Percentiles rank a stretch among this genome's conserved stretches.
Conservation (phyloP, 2,797 vertebrate genomes). For the Apodemus agrarius region DNA sequence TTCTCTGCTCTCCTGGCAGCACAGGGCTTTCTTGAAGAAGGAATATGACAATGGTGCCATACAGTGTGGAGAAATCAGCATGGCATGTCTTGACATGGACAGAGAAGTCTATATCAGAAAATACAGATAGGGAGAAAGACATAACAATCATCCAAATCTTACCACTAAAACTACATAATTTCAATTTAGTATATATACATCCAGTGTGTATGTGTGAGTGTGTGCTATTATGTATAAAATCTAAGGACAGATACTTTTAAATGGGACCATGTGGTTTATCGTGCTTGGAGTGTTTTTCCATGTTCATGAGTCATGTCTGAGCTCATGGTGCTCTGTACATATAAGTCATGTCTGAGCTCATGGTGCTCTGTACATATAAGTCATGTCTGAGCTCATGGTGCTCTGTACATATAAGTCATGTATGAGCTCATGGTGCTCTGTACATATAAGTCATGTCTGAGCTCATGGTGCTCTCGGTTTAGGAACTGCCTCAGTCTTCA, state of each 20-base stretch:
- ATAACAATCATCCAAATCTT: background rate
- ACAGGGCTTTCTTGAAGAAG: background rate
- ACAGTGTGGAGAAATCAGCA: background rate
- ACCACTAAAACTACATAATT: slow-evolving; percentile 16
- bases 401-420: too few relatives aligned
- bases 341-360: background rate
- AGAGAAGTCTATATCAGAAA: slow-evolving; percentile 52
- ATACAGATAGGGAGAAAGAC: background rate
- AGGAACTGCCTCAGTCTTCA: background rate
- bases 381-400: too few relatives aligned
- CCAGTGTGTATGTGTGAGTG: slow-evolving; percentile 26
- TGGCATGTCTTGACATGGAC: background rate
- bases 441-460: background rate
- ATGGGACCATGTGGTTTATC: background rate
- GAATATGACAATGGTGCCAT: background rate
- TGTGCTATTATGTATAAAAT: slow-evolving; percentile 30
- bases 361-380: background rate
- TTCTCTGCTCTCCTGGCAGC: background rate
- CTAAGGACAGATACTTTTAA: slow-evolving; percentile 48
- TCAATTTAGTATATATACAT: slow-evolving; percentile 41
- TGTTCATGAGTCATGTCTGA: background rate
- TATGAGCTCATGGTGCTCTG: too few relatives aligned
- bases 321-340: background rate
- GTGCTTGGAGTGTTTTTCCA: background rate
- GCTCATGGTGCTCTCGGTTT: background rate